A percentile compares a stretch with the other conserved stretches of the same genome.
phyloP scores from a whole-genome alignment of 2,888 invertebrate species.

The Eretmocerus hayati region DNA sequence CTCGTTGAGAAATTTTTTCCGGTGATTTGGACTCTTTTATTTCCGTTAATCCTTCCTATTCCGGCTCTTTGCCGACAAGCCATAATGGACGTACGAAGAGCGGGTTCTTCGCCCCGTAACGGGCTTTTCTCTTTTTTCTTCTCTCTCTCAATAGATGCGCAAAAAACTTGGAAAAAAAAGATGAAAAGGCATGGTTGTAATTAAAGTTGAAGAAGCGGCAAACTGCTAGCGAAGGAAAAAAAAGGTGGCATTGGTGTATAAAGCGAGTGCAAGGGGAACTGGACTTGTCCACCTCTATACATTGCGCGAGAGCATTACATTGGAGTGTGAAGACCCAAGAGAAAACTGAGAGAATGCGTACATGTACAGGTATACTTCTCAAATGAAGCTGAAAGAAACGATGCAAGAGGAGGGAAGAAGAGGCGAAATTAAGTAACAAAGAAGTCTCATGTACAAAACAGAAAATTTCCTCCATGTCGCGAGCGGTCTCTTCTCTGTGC shows the following conservation, averaged over 20 bases:
- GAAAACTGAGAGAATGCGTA: background rate
- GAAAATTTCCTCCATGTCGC: background rate
- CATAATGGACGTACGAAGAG: too few relatives aligned
- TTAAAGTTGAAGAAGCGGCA: conserved; percentile 10
- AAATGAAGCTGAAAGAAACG: background rate
- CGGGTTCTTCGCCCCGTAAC: too few relatives aligned
- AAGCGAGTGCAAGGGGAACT: too few relatives aligned
- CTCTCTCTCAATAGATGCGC: background rate
- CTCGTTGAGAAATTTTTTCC: too few relatives aligned
- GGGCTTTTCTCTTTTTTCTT: too few relatives aligned
- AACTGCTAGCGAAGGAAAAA: background rate
- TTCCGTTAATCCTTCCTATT: too few relatives aligned
- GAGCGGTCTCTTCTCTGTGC: too few relatives aligned
- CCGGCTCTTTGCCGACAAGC: too few relatives aligned
- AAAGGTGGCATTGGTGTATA: background rate
- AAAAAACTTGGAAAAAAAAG: background rate
- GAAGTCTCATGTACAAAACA: background rate
- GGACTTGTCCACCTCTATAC: too few relatives aligned
- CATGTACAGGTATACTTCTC: background rate
- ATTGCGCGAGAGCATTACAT: background rate
- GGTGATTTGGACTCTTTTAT: too few relatives aligned
- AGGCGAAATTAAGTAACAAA: conserved; percentile 4
- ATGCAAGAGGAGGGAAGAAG: background rate
- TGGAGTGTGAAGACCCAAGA: conserved; percentile 7
- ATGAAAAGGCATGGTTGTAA: conserved; percentile 6